Conservation (phyloP, 2,888 invertebrate genomes). For the Scaptomyza reducta region DNA sequence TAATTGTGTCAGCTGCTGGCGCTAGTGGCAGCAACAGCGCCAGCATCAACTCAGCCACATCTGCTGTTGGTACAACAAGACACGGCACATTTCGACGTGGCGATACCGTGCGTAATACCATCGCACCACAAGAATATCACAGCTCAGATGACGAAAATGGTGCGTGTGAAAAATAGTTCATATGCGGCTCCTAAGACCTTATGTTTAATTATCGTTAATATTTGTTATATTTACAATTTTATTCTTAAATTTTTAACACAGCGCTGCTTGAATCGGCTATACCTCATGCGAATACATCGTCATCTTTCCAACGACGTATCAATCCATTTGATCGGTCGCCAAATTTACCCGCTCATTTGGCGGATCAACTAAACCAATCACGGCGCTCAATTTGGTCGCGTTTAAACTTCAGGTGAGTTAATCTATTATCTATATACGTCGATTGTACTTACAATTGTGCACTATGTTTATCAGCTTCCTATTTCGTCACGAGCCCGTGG, state of each 20-base stretch:
- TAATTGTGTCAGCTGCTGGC: conserved; percentile 20
- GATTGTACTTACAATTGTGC: neutral
- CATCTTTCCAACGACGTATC: conserved; percentile 69
- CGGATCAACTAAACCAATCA: conserved; percentile 65
- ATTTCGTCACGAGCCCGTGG: conserved; percentile 53
- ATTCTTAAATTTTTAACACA: conserved; percentile 23
- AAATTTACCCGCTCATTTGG: conserved; percentile 79
- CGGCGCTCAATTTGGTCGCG: conserved; percentile 73
- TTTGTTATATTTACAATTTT: neutral
- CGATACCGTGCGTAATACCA: conserved; percentile 37
- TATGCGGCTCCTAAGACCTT: neutral
- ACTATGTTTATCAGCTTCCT: conserved; percentile 43
- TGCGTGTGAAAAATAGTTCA: conserved; percentile 28
- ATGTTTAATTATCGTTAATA: neutral
- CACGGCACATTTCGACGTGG: conserved; percentile 83
- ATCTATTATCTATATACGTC: neutral
- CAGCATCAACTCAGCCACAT: conserved; percentile 40
- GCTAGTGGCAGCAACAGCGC: conserved; percentile 40
- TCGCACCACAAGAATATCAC: conserved; percentile 56
- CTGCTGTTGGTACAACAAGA: conserved; percentile 67
- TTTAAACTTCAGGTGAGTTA: conserved; percentile 71
- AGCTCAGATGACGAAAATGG: conserved; percentile 84
- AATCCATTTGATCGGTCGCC: conserved; percentile 84
- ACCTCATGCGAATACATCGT: conserved; percentile 28
- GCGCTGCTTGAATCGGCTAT: conserved; percentile 67